A percentile compares a stretch with the other conserved stretches of the same genome.
phyloP scores from a whole-genome alignment of 2,113 vertebrate genomes.

The Paraplagusia blochii region DNA sequence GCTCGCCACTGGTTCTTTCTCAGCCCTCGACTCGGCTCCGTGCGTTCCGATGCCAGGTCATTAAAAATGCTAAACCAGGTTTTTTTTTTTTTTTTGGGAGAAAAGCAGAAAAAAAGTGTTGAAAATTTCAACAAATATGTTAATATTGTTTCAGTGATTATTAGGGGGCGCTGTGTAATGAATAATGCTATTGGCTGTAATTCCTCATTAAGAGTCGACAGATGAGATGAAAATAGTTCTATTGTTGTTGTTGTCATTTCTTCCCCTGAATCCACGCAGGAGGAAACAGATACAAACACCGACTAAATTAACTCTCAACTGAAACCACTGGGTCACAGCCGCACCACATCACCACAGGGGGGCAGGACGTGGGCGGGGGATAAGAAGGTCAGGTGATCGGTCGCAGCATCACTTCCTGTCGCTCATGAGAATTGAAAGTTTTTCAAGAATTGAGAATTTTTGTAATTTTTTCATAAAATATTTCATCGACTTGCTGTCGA shows the following conservation, averaged over 20 bases:
- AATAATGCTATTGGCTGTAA: conserved; percentile 71
- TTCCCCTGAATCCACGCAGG: conserved; percentile 53
- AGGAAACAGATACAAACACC: conserved; percentile 56
- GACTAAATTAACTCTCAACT: conserved; percentile 61
- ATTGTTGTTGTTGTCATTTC: conserved; percentile 46
- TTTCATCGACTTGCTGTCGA: no score
- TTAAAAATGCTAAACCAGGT: conserved; percentile 69
- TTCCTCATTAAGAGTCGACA: conserved; percentile 69
- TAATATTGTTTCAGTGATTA: conserved; percentile 67
- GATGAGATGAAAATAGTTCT: conserved; percentile 51
- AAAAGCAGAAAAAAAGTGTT: conserved; percentile 47
- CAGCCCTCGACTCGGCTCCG: conserved; percentile 58
- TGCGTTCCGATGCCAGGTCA: conserved; percentile 57
- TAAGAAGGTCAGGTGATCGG: no score
- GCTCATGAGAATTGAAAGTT: no score
- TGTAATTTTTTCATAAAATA: no score
- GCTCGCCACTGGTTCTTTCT: conserved; percentile 68
- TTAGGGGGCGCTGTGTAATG: conserved; percentile 67
- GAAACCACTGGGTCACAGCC: conserved; percentile 45
- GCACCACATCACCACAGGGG: no score
- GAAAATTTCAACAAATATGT: conserved; percentile 68
- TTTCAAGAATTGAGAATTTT: no score
- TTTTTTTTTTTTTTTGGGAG: conserved; percentile 39
- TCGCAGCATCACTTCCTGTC: no score
- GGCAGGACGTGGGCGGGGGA: no score